Percentiles rank a stretch among this genome's conserved stretches.
Evolutionary conservation across 2,113 vertebrate genomes (phyloP).

Genomic region (Sardina pilchardus): DNA sequence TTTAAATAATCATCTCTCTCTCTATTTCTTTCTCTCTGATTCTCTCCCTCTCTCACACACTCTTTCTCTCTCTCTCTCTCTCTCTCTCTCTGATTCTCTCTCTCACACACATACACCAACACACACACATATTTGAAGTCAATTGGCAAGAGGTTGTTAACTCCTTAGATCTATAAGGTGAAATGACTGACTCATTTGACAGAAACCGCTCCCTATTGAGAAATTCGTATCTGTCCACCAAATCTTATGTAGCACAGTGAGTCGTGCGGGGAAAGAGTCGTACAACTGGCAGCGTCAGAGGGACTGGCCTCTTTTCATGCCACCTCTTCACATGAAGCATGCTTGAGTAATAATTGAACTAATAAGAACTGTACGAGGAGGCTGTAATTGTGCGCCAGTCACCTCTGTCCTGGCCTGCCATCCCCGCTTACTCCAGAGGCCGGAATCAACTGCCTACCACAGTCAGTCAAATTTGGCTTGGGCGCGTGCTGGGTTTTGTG

Average conservation of each 20-base stretch:
- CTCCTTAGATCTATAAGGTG: neutral
- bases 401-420: constrained; percentile 53
- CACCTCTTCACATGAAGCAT: constrained; percentile 34
- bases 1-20: neutral
- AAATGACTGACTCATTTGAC: neutral
- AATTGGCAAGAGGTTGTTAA: neutral
- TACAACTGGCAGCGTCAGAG: neutral
- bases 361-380: constrained; percentile 62
- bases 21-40: too few relatives aligned
- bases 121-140: neutral
- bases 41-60: too few relatives aligned
- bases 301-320: neutral
- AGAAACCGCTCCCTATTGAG: neutral
- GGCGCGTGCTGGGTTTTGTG: neutral
- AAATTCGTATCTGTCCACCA: too few relatives aligned
- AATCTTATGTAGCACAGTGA: neutral
- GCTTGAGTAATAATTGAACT: constrained; percentile 71
- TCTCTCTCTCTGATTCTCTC: too few relatives aligned
- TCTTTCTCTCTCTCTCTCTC: neutral
- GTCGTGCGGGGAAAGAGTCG: neutral
- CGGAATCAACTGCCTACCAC: neutral
- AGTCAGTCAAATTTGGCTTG: neutral
- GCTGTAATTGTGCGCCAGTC: constrained; percentile 53
- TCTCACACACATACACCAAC: neutral
- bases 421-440: constrained; percentile 22